phyloP scores from a whole-genome alignment of 2,113 vertebrate genomes.

The Hippolais icterina region DNA sequence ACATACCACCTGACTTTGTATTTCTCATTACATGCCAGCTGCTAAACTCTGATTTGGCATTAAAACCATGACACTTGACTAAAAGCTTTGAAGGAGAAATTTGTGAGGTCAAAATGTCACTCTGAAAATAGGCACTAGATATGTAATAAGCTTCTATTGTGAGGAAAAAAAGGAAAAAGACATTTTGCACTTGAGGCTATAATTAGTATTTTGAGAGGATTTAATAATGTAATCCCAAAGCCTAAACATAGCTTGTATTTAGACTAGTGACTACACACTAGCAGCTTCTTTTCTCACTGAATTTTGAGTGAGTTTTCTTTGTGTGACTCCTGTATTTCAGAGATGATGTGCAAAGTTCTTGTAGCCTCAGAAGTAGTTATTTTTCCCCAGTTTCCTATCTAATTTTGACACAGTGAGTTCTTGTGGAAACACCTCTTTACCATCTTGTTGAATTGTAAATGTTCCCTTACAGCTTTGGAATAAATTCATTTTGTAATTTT shows the following conservation, averaged over 20 bases:
- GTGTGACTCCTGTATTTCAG: neutral
- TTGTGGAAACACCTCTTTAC: conserved; percentile 69
- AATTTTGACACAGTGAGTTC: conserved; percentile 25
- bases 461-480: conserved; percentile 76
- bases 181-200: neutral
- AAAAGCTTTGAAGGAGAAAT: neutral
- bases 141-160: neutral
- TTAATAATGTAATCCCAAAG: neutral
- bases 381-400: neutral
- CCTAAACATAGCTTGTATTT: neutral
- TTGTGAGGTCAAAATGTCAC: neutral
- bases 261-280: neutral
- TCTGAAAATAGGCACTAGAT: neutral
- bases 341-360: conserved; percentile 29
- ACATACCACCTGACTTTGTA: conserved; percentile 13
- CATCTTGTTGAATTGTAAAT: conserved; percentile 75
- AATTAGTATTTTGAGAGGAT: neutral
- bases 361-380: conserved; percentile 8
- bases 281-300: neutral
- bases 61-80: neutral
- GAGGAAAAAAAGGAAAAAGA: neutral
- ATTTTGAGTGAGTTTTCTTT: neutral
- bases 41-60: neutral
- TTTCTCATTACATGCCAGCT: neutral
- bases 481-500: conserved; percentile 83